Base-by-base conservation (phyloP, 2,888 invertebrate species). In the Pollenia griseotomentosa region DNA sequence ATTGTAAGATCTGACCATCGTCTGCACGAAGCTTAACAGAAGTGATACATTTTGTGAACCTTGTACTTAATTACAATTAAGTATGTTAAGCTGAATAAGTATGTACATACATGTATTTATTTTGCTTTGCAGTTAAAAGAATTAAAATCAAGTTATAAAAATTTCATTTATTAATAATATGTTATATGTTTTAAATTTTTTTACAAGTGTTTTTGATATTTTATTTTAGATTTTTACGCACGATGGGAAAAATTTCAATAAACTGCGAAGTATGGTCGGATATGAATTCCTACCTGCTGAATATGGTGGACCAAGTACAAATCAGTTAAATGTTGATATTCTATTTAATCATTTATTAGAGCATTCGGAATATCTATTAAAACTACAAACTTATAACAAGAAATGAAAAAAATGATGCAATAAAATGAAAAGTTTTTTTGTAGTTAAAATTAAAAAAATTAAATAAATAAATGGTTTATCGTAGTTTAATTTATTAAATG, bases 221-320 rank as follows among this genome's bases (percentile, higher is more conserved):
- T 10, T 65, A 70, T 77, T 83, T 0, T 53, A 93, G 93, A 91
- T 92, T 51, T 89, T 90, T 55, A 91, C 90, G 4, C 93, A 93
- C 63, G 92, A 93, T 85, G 92, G 91, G 3, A 91, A 90, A 63
- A 92, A 92, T 80, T 89, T 91, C 46, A 89, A 89, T 57, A 93
- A 93, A 86, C 79, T 93, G 19, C 90, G 91, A 2, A 90, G 92
- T 2, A 91, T 92, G 89, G 74, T 93, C 53, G 93, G 93, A 7
- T 90, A 90, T 66, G 92, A 93, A 53, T 86, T 87, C 73, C 85
- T 92, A 48, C 93, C 93, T 8, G 91, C 89, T 10, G 90, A 91
- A 88, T 93, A 93, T 83, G 93, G 93, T 0, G 93, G 93, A 0
- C 91, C 92, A 3, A 88, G 88, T 7, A 75, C 89, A 4, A 93